Conservation (phyloP, 2,113 vertebrate species). For the Pelodiscus sinensis region DNA sequence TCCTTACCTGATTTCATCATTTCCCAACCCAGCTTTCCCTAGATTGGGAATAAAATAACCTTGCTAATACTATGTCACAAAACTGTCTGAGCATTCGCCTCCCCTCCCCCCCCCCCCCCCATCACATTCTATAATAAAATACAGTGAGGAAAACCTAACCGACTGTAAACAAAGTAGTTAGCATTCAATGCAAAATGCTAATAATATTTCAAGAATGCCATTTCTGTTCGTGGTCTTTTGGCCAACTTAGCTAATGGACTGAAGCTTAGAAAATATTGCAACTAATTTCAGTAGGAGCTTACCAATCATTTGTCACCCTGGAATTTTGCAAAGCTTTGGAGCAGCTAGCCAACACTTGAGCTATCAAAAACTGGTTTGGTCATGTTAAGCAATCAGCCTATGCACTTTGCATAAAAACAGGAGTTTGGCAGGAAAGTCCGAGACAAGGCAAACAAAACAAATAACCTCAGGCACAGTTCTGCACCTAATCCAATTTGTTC, state of each 20-base stretch:
- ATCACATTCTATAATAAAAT: constrained; percentile 57
- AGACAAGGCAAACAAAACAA: background rate
- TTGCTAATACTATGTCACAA: constrained; percentile 68
- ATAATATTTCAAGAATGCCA: constrained; percentile 52
- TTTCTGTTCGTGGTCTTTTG: constrained; percentile 64
- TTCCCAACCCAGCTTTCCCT: constrained; percentile 34
- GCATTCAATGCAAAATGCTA: constrained; percentile 50
- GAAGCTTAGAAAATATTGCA: constrained; percentile 18
- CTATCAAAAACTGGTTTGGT: background rate
- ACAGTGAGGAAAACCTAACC: constrained; percentile 46
- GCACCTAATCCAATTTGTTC: background rate
- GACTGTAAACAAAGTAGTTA: constrained; percentile 65
- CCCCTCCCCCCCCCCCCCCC: background rate
- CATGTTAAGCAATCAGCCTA: background rate
- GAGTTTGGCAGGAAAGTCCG: background rate
- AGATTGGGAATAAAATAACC: constrained; percentile 60
- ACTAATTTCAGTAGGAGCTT: constrained; percentile 38
- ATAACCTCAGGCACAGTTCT: constrained; percentile 1
- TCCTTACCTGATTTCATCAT: constrained; percentile 15
- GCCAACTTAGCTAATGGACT: constrained; percentile 52
- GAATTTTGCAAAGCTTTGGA: background rate
- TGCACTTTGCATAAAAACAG: background rate
- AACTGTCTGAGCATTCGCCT: constrained; percentile 47
- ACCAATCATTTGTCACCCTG: background rate
- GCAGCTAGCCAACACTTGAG: background rate